phyloP scores from a whole-genome alignment of 2,113 vertebrate genomes.

The Rhynchopsitta pachyrhyncha region DNA sequence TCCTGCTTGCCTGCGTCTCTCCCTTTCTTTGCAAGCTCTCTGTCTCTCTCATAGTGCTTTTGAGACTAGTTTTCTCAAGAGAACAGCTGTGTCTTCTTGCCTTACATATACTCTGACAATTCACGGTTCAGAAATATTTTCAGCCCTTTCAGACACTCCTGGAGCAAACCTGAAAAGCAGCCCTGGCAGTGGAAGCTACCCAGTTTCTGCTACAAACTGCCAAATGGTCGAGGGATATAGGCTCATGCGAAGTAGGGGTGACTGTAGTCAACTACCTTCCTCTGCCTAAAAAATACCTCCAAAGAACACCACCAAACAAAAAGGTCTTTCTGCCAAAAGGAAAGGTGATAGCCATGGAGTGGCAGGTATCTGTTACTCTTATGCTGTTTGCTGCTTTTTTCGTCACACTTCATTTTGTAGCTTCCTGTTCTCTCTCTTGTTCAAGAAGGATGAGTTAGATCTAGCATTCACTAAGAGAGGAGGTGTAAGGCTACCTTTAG shows the following conservation, averaged over 20 bases:
- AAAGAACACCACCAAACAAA: background rate
- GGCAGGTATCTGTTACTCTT: background rate
- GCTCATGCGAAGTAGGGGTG: background rate
- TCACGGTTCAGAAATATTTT: background rate
- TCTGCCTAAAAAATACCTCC: background rate
- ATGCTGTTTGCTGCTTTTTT: background rate
- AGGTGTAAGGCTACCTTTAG: background rate
- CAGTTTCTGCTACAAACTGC: background rate
- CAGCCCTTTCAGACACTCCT: background rate
- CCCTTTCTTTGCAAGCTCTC: accelerated
- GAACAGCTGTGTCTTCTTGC: background rate
- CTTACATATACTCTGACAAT: background rate
- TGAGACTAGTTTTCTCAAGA: background rate
- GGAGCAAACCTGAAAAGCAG: background rate
- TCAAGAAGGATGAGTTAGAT: background rate
- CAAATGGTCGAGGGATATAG: background rate
- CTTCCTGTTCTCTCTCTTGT: background rate
- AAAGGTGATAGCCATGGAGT: background rate
- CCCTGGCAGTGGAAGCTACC: background rate
- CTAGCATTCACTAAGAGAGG: background rate
- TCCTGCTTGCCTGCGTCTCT: background rate
- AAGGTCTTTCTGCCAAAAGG: background rate
- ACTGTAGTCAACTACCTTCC: background rate
- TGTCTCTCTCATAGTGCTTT: background rate
- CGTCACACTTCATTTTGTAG: background rate